Base-by-base conservation (phyloP, 2,797 vertebrate genomes). In the Anabacerthia variegaticeps region DNA sequence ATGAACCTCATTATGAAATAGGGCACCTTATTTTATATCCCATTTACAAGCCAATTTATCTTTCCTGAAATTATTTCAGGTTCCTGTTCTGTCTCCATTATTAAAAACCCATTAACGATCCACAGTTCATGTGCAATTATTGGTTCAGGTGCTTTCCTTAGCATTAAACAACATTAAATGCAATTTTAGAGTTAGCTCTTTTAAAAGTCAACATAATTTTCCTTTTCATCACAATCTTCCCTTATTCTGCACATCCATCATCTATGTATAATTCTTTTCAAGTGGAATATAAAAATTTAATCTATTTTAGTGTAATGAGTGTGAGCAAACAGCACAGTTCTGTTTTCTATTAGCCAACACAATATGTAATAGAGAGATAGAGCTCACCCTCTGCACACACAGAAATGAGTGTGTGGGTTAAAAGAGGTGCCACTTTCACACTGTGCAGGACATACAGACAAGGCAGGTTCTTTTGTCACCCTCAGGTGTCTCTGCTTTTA, bases 191-290 rank as follows among this genome's bases (percentile, higher is more conserved):
- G 74, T 74, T 21, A 72, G 23, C 48, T 75, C 28, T 79, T 87
- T 54, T 56, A 68, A 43, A 91, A 75, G n/a, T 34, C 92, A 83
- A 52, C 14, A 46, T 37, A 23, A 84, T 92, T 88, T 78, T 79
- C 39, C 69, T 84, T 67, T 59, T 67, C 58, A 68, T n/a, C 19
- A 15, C 49, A 36, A 9, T 81, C 85, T 61, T 90, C 82, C 62
- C 77, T 51, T 43, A 73, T 91, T 94, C 66, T 85, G 44, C 56
- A 32, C 12, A 86, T 88, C 94, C 93, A 22, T 93, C 95, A 91
- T 61, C 56, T 73, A 21, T 10, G 9, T 14, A 18, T 87, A 95
- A 97, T 92, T 83, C 24, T 67, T 96, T 94, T 89, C 97, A 96
- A 59, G 37, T 77, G 86, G 78, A 82, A 86, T 67, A 89, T 56